phyloP scores from a whole-genome alignment of 2,888 invertebrate genomes.

The Melipona beecheii region DNA sequence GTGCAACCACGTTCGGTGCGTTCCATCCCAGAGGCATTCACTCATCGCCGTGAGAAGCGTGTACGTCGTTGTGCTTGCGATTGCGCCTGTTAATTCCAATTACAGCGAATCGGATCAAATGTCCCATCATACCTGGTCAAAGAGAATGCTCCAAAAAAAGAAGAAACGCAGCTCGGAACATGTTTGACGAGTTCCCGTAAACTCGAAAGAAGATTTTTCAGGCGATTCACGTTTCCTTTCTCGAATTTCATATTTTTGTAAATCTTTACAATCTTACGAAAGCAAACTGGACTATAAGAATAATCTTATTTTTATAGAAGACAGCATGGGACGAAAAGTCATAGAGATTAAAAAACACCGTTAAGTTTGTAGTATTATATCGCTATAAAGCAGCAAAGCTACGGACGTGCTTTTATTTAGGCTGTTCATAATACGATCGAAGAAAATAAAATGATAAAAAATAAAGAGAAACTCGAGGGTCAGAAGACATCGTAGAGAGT shows the following conservation, averaged over 20 bases:
- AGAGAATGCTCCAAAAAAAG: slow-evolving; percentile 29
- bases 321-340: slow-evolving; percentile 24
- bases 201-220: slow-evolving; percentile 25
- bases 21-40: slow-evolving; percentile 85
- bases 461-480: slow-evolving; percentile 4
- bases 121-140: slow-evolving; percentile 29
- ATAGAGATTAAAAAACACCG: slow-evolving; percentile 26
- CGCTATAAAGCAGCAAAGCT: slow-evolving; percentile 6
- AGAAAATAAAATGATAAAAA: slow-evolving; percentile 28
- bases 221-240: slow-evolving; percentile 9
- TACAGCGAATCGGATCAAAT: slow-evolving; percentile 22
- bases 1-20: slow-evolving; percentile 92
- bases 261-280: slow-evolving; percentile 7
- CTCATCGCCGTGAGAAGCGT: slow-evolving; percentile 87
- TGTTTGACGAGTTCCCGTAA: slow-evolving; percentile 40
- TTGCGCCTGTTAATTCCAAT: slow-evolving; percentile 86
- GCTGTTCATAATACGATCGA: slow-evolving; percentile 12
- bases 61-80: slow-evolving; percentile 91
- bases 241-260: slow-evolving; percentile 6
- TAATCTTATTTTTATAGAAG: not conserved
- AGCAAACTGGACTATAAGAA: not conserved
- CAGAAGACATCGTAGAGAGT: not conserved
- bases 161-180: slow-evolving; percentile 21
- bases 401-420: not conserved
- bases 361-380: slow-evolving; percentile 36